Percentiles rank a stretch among this genome's conserved stretches.
phyloP scores from a whole-genome alignment of 2,888 invertebrate genomes.

The Caenorhabditis sp. region DNA sequence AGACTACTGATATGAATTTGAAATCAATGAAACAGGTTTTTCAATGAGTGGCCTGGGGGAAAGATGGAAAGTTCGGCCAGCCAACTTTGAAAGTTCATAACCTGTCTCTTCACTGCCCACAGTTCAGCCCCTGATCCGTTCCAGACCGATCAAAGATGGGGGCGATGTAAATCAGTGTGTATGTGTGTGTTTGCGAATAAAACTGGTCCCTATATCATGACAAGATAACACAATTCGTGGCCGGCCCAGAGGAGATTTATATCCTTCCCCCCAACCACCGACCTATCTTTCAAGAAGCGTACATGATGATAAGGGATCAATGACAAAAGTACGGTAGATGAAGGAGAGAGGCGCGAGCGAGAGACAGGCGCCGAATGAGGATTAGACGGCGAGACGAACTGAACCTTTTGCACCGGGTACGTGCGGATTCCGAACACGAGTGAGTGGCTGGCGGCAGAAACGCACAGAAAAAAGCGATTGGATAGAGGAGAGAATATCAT shows the following conservation, averaged over 20 bases:
- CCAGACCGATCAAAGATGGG: conserved; percentile 41
- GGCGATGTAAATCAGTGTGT: too few relatives aligned
- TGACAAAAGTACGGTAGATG: conserved; percentile 18
- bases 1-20: not conserved
- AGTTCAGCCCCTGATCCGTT: too few relatives aligned
- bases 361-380: too few relatives aligned
- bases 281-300: conserved; percentile 17
- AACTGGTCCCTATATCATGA: conserved; percentile 33
- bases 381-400: not conserved
- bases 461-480: not conserved
- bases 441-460: conserved; percentile 4
- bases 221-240: conserved; percentile 14
- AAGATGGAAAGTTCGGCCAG: not conserved
- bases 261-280: not conserved
- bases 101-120: conserved; percentile 16
- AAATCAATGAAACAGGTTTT: too few relatives aligned
- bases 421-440: conserved; percentile 30
- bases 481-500: too few relatives aligned
- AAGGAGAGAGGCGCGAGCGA: not conserved
- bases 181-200: too few relatives aligned
- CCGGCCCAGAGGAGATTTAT: conserved; percentile 13
- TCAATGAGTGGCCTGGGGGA: not conserved
- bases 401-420: conserved; percentile 51
- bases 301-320: conserved; percentile 35
- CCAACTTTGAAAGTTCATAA: conserved; percentile 14